Percentiles rank a stretch among this genome's conserved stretches.
Conservation (phyloP, 1,140 invertebrate genomes). For the Gonatopus flavifemur region DNA sequence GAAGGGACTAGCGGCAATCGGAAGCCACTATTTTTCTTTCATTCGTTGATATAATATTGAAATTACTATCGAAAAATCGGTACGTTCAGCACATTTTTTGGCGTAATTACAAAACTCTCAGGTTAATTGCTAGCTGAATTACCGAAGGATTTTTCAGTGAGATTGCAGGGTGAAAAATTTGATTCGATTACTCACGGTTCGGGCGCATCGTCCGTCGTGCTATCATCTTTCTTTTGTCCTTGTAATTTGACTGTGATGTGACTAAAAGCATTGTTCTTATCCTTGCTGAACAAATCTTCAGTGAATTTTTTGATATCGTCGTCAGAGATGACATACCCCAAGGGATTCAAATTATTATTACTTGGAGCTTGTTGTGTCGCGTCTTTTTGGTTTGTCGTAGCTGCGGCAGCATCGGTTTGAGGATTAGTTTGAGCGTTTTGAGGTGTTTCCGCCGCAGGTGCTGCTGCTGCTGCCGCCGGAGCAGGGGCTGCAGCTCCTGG, state of each 20-base stretch:
- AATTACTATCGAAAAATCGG: too few species aligned
- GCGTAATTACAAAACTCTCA: too few species aligned
- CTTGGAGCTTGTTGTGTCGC: slow-evolving; percentile 8
- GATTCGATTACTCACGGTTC: slow-evolving; percentile 44
- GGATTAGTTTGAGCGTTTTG: slow-evolving; percentile 10
- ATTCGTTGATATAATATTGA: too few species aligned
- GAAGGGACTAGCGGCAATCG: too few species aligned
- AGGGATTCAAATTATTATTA: slow-evolving; percentile 34
- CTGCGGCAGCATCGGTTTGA: slow-evolving; percentile 8
- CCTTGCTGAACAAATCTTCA: slow-evolving; percentile 49
- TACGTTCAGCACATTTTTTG: too few species aligned
- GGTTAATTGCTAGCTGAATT: too few species aligned
- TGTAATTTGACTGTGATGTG: slow-evolving; percentile 54
- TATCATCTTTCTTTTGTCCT: slow-evolving; percentile 52
- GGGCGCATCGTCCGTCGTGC: slow-evolving; percentile 47
- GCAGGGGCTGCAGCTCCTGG: slow-evolving; percentile 11
- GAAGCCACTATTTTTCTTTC: too few species aligned
- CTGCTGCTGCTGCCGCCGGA: slow-evolving; percentile 12
- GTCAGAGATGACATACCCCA: slow-evolving; percentile 44
- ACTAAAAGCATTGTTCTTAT: slow-evolving; percentile 55
- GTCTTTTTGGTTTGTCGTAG: slow-evolving; percentile 3
- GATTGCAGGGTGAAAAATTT: too few species aligned
- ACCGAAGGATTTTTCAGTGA: too few species aligned
- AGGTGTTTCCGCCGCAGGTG: background rate
- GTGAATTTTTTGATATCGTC: slow-evolving; percentile 51